These are phyloP conservation scores for Mesocricetus auratus DNA, from an alignment of 2,113 vertebrate species.

Conservation along the genomic window DNA sequence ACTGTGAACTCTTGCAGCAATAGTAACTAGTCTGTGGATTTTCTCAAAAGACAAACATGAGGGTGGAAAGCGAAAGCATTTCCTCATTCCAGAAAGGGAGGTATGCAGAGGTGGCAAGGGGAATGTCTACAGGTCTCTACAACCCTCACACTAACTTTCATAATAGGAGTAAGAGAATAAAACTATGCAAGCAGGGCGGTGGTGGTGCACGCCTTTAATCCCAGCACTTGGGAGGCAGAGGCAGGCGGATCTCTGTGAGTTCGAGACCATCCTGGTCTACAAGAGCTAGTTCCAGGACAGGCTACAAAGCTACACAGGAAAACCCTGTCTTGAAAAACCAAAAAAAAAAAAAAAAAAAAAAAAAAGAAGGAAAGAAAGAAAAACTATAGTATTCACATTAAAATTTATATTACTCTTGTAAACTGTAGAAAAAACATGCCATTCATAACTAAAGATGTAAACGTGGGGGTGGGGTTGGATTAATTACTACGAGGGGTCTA, in stretches of 20 bases:
- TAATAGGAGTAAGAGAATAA: constrained; percentile 80
- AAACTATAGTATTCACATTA: constrained; percentile 86
- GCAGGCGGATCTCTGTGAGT: too few relatives aligned
- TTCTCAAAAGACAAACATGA: constrained; percentile 72
- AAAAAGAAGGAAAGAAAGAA: too few relatives aligned
- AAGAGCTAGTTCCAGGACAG: too few relatives aligned
- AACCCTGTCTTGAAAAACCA: too few relatives aligned
- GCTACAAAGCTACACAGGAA: too few relatives aligned
- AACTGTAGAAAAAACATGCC: constrained; percentile 87
- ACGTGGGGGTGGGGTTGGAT: constrained; percentile 85
- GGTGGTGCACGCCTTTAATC: too few relatives aligned
- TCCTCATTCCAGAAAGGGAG: constrained; percentile 67
- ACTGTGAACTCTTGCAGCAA: constrained; percentile 76
- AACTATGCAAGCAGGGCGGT: too few relatives aligned
- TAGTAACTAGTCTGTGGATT: constrained; percentile 73
- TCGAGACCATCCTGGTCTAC: too few relatives aligned
- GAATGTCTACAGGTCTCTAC: constrained; percentile 59
- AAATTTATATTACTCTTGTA: constrained; percentile 88
- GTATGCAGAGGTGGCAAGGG: not conserved
- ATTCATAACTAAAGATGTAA: constrained; percentile 87
- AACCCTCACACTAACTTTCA: constrained; percentile 34
- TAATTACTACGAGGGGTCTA: constrained; percentile 86
- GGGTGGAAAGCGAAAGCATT: constrained; percentile 64
- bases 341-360: too few relatives aligned
- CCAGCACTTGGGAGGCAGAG: too few relatives aligned